Base-by-base conservation (phyloP, 1,140 invertebrate genomes). In the Drosophila bifasciata region DNA sequence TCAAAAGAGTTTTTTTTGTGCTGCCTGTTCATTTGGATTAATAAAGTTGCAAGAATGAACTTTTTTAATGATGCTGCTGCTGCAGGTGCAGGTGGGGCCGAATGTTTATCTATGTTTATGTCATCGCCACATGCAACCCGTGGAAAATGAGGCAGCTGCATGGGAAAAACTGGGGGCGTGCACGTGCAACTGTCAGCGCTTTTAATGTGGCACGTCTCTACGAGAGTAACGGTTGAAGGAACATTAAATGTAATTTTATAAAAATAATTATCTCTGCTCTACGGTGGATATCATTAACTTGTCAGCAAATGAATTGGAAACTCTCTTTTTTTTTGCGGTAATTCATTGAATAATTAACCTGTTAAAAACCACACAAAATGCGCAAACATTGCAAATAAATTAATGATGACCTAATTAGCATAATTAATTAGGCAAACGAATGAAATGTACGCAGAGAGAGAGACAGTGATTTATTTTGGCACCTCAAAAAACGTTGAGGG, bases 91-190 rank as follows among this genome's bases (percentile, higher is more conserved):
- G 36, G 76, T 56, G 46, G 66, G 62, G 32, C 32, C 32, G 48
- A 68, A 68, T 68, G 63, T 72, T 72, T 72, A 62, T 46, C 45
- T 62, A 72, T 39, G 49, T 13, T 36, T 36, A 68, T 44, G 43
- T 40, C 50, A 56, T n/a, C 44, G 63, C 32, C 50, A 50, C 63
- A 68, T 69, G 66, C 63, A 56, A 56, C 50, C 41, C 66, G 63
- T 72, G 57, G 57, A 72, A 72, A 72, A 17, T 44, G 49, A 53
- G 68, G 43, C 57, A 61, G 23, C 53, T 41, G 46, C 13, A n/a
- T 56, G 53, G 67, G 25, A 70, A 69, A 69, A 69, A 36, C 40
- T 49, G 49, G 5, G 36, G 49, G 36, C 68, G 36, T 41, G 44
- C 11, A 13, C 11, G 9, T 9, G 8, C 28, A 17, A 61, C 59